A percentile compares a stretch with the other conserved stretches of the same genome.
These are phyloP conservation scores for Semicossyphus pulcher DNA, from an alignment of 2,113 vertebrate genomes.

Conservation along the genomic window DNA sequence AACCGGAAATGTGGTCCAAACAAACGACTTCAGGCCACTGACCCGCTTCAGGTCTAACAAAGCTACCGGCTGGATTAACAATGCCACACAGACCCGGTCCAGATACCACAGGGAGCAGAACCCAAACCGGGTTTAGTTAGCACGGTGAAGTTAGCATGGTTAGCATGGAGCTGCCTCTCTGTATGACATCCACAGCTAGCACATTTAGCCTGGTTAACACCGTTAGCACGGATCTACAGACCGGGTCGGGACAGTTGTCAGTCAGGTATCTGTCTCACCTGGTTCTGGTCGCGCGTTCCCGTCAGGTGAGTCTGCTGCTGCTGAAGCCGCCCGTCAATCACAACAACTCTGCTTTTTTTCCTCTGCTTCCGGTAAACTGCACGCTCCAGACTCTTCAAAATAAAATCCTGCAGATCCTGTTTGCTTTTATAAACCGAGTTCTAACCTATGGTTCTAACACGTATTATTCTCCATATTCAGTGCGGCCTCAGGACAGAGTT, in stretches of 20 bases:
- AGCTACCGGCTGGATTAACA: not conserved
- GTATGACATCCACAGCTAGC: too few species aligned
- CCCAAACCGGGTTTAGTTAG: not conserved
- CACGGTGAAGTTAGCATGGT: not conserved
- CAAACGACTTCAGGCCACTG: not conserved
- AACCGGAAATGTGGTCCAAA: not conserved
- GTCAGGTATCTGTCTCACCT: not conserved
- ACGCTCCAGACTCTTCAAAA: not conserved
- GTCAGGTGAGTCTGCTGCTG: not conserved
- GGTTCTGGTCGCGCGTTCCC: conserved; percentile 16
- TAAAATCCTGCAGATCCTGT: conserved; percentile 6
- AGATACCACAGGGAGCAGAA: not conserved
- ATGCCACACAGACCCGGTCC: too few species aligned
- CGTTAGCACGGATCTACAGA: not conserved
- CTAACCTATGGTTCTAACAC: too few species aligned
- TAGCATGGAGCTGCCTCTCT: not conserved
- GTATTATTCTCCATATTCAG: too few species aligned
- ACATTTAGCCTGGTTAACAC: not conserved
- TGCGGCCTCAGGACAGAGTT: too few species aligned
- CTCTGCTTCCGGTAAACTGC: conserved; percentile 3
- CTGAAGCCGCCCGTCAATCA: not conserved
- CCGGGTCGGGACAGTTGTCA: too few species aligned
- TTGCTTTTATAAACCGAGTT: too few species aligned
- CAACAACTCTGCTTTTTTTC: not conserved
- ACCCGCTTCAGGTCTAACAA: not conserved